Conservation (phyloP, 2,113 vertebrate species). For the Chlorodrepanis virens region DNA sequence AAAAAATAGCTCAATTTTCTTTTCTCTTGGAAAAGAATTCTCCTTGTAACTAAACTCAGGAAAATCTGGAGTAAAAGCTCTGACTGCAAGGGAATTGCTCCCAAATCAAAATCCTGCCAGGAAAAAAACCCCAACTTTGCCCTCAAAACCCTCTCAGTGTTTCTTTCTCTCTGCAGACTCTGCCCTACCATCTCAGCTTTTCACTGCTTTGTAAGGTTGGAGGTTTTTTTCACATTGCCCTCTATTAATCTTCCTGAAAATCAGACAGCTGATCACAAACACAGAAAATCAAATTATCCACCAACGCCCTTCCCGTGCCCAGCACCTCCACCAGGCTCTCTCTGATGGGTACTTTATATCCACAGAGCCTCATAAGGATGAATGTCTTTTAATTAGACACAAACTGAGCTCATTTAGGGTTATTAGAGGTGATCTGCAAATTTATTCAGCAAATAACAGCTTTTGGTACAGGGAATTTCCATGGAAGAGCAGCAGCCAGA, state of each 20-base stretch:
- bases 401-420: background rate
- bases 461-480: background rate
- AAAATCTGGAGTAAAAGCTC: background rate
- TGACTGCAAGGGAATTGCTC: background rate
- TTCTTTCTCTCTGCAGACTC: background rate
- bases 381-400: background rate
- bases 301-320: background rate
- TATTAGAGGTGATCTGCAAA: background rate
- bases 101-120: background rate
- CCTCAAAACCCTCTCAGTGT: background rate
- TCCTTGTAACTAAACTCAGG: fast-evolving
- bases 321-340: background rate
- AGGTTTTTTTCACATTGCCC: background rate
- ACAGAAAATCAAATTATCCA: background rate
- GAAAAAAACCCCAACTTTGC: background rate
- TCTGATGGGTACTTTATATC: background rate
- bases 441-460: background rate
- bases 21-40: background rate
- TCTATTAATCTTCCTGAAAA: conserved; percentile 10
- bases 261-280: background rate
- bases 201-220: background rate
- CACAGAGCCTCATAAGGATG: background rate
- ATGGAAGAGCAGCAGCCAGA: too few species aligned
- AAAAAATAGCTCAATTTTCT: too few species aligned
- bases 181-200: background rate